Evolutionary conservation across 64 coral and sea anemone genomes (phyloP).

Genomic region (Montipora foliosa): DNA sequence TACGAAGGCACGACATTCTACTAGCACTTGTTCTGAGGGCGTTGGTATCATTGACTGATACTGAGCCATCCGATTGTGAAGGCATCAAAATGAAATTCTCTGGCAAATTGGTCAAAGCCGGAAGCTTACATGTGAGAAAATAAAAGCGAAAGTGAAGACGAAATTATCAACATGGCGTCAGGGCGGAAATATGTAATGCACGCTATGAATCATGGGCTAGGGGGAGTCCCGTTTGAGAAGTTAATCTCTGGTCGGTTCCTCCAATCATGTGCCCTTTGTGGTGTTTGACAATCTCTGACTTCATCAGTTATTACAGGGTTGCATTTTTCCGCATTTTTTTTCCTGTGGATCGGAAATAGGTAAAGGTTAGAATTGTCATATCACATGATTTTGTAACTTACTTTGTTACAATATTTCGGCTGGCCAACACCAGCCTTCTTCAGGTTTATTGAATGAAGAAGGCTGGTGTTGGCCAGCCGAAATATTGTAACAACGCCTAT

Average conservation of each 20-base stretch:
- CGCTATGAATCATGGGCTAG: neutral
- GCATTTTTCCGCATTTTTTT: too few species aligned
- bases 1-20: constrained; percentile 17
- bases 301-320: too few species aligned
- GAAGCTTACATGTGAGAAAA: neutral
- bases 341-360: too few species aligned
- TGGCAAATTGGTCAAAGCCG: neutral
- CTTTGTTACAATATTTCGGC: too few species aligned
- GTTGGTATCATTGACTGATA: neutral
- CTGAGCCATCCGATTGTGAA: constrained; percentile 31
- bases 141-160: neutral
- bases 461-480: too few species aligned
- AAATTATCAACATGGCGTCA: neutral
- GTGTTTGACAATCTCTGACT: too few species aligned
- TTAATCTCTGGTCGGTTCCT: neutral
- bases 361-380: too few species aligned
- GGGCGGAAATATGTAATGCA: neutral
- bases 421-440: too few species aligned
- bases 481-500: too few species aligned
- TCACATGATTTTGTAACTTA: too few species aligned
- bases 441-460: too few species aligned
- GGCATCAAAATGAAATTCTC: neutral
- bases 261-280: too few species aligned
- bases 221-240: neutral
- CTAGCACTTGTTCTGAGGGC: neutral